phyloP scores from a whole-genome alignment of 2,113 vertebrate genomes.

The Sminthopsis crassicaudata region DNA sequence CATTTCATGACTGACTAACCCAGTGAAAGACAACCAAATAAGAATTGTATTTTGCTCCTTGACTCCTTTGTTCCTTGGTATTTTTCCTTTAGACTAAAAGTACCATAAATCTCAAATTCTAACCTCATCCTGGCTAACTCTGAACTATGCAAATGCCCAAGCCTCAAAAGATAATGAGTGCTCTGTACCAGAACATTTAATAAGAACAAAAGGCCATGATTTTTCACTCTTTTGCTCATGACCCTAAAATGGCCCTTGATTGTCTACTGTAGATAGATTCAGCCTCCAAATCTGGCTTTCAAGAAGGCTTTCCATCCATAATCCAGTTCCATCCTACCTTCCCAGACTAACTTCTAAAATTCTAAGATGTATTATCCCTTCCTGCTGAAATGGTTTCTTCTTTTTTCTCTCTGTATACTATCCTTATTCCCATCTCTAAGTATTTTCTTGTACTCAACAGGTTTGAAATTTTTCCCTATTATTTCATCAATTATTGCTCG shows the following conservation, averaged over 20 bases:
- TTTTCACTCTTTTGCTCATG: not conserved
- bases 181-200: not conserved
- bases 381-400: not conserved
- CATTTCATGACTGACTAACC: not conserved
- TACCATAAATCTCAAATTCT: conserved; percentile 1
- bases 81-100: not conserved
- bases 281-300: not conserved
- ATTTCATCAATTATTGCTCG: not conserved
- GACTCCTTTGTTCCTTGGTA: conserved; percentile 26
- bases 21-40: not conserved
- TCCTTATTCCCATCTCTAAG: not conserved
- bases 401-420: not conserved
- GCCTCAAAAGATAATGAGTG: not conserved
- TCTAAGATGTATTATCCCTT: not conserved
- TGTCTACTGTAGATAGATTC: not conserved
- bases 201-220: not conserved
- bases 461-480: not conserved
- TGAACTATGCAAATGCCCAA: not conserved
- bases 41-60: not conserved
- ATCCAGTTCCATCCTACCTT: not conserved
- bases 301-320: not conserved
- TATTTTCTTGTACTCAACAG: not conserved
- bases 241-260: not conserved
- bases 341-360: not conserved
- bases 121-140: not conserved